These are phyloP conservation scores for Heliconius erato DNA, from an alignment of 2,888 invertebrate genomes.

Conservation along the genomic window DNA sequence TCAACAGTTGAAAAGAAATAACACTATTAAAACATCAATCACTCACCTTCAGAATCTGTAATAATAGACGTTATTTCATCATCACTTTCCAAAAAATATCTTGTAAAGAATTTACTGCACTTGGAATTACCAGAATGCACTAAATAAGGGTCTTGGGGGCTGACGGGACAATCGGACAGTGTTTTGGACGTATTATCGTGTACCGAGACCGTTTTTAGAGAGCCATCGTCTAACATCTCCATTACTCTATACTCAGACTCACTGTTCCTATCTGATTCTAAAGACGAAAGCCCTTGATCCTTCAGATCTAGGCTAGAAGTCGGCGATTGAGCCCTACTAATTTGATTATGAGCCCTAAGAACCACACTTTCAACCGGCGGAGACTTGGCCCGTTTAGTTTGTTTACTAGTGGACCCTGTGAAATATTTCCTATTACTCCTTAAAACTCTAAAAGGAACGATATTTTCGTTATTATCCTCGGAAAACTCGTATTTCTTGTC, in stretches of 20 bases:
- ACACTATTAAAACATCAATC: neutral
- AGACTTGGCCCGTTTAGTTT: constrained; percentile 73
- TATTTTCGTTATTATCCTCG: constrained; percentile 90
- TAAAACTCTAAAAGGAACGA: constrained; percentile 88
- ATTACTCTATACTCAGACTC: constrained; percentile 82
- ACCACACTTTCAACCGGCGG: constrained; percentile 79
- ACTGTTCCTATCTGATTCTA: constrained; percentile 76
- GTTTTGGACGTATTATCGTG: constrained; percentile 84
- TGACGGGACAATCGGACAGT: constrained; percentile 78
- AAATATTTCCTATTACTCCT: constrained; percentile 84
- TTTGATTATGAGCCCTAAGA: constrained; percentile 80
- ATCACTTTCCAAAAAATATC: constrained; percentile 89
- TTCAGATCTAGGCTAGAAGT: constrained; percentile 67
- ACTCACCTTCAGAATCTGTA: constrained; percentile 89
- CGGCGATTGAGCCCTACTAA: constrained; percentile 73
- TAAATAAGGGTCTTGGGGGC: constrained; percentile 80
- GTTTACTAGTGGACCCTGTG: constrained; percentile 74
- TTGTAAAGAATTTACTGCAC: constrained; percentile 88
- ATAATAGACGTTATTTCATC: constrained; percentile 90
- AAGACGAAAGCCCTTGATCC: constrained; percentile 60
- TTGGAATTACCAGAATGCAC: constrained; percentile 85
- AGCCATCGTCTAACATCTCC: constrained; percentile 84
- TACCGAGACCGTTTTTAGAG: constrained; percentile 80
- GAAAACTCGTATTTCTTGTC: constrained; percentile 97
- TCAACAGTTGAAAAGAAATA: neutral